Base-by-base conservation (phyloP, 2,888 invertebrate genomes). In the Diloba caeruleocephala region DNA sequence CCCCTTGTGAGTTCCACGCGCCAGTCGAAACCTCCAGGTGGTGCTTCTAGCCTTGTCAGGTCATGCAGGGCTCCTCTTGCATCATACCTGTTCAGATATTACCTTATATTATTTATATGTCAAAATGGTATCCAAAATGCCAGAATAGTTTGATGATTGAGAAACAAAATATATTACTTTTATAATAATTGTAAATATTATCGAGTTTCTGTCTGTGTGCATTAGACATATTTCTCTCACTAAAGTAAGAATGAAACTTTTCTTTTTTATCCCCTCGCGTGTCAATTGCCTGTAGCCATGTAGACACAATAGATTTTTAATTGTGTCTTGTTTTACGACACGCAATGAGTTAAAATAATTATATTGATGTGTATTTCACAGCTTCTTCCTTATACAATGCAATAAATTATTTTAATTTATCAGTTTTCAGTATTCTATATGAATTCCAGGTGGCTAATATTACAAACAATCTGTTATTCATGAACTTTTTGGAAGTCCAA, bases 51-150 rank as follows among this genome's bases (percentile, higher is more conserved):
- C 21, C 95, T 93, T 42, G 95, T 91, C 79, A 99, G 94, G 90
- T 99, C 99, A 78, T 96, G 97, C 73, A 99, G 94, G 49, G 98
- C 97, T 52, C 98, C 99, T 71, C 99, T 95, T 60, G 98, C 98
- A 94, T 99, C 99, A 92, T 99, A 99, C 94, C 99, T 99, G 89
- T 64, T 69, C 82, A 89, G 67, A 84, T 45, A 82, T 73, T 56
- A 21, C 2, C 2, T 13, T 13, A 55, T 43, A 52, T 72, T 32
- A 71, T 53, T 58, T 17, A 28, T 12, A 38, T 23, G 23, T 32
- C 26, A 39, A 4, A 45, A 55, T 0, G 1, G 26, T 14, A 49
- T 9, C 14, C 8, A 17, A 3, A n/a, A 52, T 55, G 49, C 66
- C 71, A 65, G 44, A 31, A 15, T 48, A 13, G 1, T 37, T 33